Evolutionary conservation across 1,140 invertebrate genomes (phyloP).

Genomic region (Heliconius hewitsoni): DNA sequence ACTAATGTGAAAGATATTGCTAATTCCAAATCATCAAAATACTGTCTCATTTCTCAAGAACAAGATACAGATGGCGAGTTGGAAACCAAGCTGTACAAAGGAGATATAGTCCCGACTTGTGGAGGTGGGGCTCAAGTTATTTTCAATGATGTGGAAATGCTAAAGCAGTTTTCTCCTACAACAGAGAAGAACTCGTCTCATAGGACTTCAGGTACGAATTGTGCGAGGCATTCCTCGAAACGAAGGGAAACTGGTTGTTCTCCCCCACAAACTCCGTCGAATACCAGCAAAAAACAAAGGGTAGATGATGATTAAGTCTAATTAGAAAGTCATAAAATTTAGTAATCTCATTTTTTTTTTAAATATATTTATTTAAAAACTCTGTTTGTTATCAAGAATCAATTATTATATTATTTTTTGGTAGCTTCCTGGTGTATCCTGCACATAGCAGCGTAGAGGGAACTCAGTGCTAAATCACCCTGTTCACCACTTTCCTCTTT

Average conservation of each 20-base stretch:
- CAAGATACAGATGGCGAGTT: conserved; percentile 95
- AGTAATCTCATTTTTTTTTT: neutral
- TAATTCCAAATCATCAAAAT: conserved; percentile 90
- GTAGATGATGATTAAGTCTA: conserved; percentile 66
- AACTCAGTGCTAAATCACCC: too few species aligned
- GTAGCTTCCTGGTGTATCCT: too few species aligned
- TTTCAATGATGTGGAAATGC: conserved; percentile 96
- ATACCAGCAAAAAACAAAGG: conserved; percentile 73
- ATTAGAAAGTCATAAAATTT: neutral
- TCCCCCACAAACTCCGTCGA: conserved; percentile 71
- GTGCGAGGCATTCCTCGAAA: conserved; percentile 70
- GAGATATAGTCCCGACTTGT: conserved; percentile 94
- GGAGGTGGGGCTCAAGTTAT: conserved; percentile 97
- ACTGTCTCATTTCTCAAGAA: conserved; percentile 95
- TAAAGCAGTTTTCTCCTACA: conserved; percentile 92
- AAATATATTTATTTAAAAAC: neutral
- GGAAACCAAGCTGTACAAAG: conserved; percentile 96
- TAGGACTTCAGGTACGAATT: conserved; percentile 51
- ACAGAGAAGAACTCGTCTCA: conserved; percentile 48
- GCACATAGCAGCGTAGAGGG: too few species aligned
- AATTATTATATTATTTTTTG: too few species aligned
- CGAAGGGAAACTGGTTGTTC: conserved; percentile 63
- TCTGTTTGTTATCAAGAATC: too few species aligned
- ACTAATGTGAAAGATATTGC: conserved; percentile 87
- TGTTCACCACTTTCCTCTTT: too few species aligned